Evolutionary conservation across 2,113 vertebrate genomes (phyloP).

Genomic region (Poeciliopsis turrubarensis): DNA sequence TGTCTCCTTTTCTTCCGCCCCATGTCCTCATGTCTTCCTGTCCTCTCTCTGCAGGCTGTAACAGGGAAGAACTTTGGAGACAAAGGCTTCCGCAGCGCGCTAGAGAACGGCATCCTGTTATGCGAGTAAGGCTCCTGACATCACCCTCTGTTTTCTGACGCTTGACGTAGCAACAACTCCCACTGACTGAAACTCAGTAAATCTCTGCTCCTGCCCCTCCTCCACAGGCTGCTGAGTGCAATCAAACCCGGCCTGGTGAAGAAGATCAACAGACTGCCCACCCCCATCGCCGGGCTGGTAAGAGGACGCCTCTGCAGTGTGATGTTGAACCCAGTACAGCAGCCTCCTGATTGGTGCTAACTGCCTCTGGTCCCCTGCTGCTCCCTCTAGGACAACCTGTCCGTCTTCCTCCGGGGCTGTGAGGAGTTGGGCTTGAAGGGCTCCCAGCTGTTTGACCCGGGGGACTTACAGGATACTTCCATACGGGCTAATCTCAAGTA

Average conservation of each 20-base stretch:
- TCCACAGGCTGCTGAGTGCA: conserved; percentile 91
- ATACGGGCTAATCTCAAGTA: conserved; percentile 90
- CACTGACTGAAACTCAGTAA: conserved; percentile 43
- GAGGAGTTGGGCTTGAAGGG: conserved; percentile 95
- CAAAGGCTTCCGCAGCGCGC: conserved; percentile 91
- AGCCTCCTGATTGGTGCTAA: conserved; percentile 27
- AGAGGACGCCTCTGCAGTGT: conserved; percentile 69
- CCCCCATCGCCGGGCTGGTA: conserved; percentile 97
- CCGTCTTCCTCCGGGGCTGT: conserved; percentile 94
- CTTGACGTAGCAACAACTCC: conserved; percentile 17
- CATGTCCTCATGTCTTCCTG: conserved; percentile 38
- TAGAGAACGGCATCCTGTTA: conserved; percentile 96
- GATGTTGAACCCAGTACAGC: conserved; percentile 14
- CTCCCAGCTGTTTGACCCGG: conserved; percentile 96
- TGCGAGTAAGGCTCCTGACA: conserved; percentile 90
- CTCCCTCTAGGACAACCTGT: conserved; percentile 90
- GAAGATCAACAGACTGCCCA: conserved; percentile 97
- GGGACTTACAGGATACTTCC: conserved; percentile 94
- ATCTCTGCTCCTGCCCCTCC: conserved; percentile 29
- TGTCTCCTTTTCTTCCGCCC: conserved; percentile 10
- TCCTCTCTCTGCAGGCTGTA: conserved; percentile 83
- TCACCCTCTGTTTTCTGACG: conserved; percentile 33
- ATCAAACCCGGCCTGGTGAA: conserved; percentile 96
- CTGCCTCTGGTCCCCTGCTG: conserved; percentile 19
- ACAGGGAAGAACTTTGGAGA: conserved; percentile 94